Evolutionary conservation across 2,888 invertebrate species (phyloP).

Genomic region (Ichneumoninae sp.): DNA sequence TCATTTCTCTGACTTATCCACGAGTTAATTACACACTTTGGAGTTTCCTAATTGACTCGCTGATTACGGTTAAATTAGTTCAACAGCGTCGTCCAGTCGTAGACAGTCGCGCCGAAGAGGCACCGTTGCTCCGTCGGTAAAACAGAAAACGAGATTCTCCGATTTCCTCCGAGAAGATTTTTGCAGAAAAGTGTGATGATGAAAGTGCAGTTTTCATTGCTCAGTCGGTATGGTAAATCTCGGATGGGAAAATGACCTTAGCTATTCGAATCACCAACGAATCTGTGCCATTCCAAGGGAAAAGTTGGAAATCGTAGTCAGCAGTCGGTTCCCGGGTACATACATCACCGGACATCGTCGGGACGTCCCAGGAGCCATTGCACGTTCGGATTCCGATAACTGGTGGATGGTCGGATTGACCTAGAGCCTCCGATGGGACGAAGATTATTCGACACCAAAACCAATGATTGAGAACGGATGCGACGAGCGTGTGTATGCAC

Average conservation of each 20-base stretch:
- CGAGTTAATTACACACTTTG: conserved; percentile 47
- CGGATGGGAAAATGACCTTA: neutral
- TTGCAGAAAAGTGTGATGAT: neutral
- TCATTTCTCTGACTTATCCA: neutral
- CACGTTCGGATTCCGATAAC: conserved; percentile 1
- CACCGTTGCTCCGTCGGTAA: neutral
- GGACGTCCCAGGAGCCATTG: neutral
- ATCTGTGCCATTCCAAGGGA: neutral
- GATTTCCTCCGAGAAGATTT: neutral
- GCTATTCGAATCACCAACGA: neutral
- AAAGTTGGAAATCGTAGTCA: conserved; percentile 2
- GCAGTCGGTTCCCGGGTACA: neutral
- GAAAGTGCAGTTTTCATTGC: neutral
- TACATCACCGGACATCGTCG: neutral
- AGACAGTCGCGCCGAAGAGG: neutral
- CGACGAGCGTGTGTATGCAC: conserved; percentile 20
- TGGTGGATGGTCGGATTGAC: conserved; percentile 20
- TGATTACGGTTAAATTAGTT: neutral
- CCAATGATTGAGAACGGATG: conserved; percentile 10
- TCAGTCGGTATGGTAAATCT: neutral
- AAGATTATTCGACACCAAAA: conserved; percentile 29
- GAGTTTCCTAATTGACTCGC: conserved; percentile 50
- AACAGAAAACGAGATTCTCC: neutral
- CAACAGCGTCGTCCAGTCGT: neutral
- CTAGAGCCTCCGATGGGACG: neutral